Evolutionary conservation across 2,113 vertebrate genomes (phyloP), one percentile per base, ranked within the genome.

Genomic region (Oenanthe melanoleuca): DNA sequence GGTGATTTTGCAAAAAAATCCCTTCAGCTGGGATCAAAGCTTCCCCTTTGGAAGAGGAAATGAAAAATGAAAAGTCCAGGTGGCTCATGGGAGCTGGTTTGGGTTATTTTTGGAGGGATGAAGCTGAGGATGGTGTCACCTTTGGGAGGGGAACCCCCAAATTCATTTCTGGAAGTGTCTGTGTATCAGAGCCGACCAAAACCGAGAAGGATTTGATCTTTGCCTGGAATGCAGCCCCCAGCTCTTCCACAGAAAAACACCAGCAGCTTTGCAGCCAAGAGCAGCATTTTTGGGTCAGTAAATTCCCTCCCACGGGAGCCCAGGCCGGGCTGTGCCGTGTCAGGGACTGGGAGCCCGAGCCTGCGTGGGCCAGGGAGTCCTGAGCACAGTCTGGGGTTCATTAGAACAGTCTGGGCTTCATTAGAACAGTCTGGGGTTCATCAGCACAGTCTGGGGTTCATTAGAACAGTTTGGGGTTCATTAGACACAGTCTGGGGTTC

Each of bases 181-280:
- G 0, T 12, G 26, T 0, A 2, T 25, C 52, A 57, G 16, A 73
- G 2, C 67, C 0, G 5, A 21, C 42, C 67, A 33, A 40, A 67
- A 53, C 20, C 0, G 7, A 28, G 37, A 18, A 49, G 44, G 45
- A 50, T 77, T 59, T 34, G 38, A 21, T 60, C 73, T 16, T 20
- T 75, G 78, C 78, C 55, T 26, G 78, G 73, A 81, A 84, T 89
- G 74, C 13, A 19, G 65, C 16, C 40, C 61, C 20, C 77, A 13
- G 49, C 80, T 25, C 17, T 22, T 28, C 13, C 71, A 5, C 24
- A 31, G 65, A 70, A 34, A 38, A 80, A 25, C 12, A 38, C 50
- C n/a, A 8, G 29, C 13, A 89, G 53, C 7, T 22, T 53, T 80
- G 66, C 8, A 71, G 63, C 11, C 45, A 1, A 42, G n/a, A 47